Evolutionary conservation across 2,797 vertebrate genomes (phyloP), one percentile per base, ranked within the genome.

Genomic region (Coilia nasus): DNA sequence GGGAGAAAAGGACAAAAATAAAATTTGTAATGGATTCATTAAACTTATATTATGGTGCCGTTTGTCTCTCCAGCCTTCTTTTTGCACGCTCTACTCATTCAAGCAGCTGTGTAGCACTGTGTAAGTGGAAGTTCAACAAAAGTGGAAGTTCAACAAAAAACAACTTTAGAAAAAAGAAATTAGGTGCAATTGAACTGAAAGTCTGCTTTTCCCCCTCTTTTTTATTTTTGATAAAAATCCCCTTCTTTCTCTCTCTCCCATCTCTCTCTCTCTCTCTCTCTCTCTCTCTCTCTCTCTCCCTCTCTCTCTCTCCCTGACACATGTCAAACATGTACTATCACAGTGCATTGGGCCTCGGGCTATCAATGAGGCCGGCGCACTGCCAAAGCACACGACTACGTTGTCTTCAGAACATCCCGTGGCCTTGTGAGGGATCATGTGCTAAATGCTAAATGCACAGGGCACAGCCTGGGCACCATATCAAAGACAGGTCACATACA

Each of bases 161-260:
- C 62, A 28, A 19, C 5, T 75, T 15, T 75, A 31, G 67, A 28
- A 41, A 67, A 15, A 67, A 67, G 2, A 3, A 28, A 67, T 67
- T 4, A 41, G 28, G 14, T 75, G 67, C 14, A 41, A 12, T 67
- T 80, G 56, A 56, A 60, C 11, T 6, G 7, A n/a, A 35, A 46
- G n/a, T 9, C 41, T n/a, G 57, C 59, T 75, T 9, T 60, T 14
- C 64, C 87, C 87, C 56, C 88, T 88, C 85, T 85, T 85, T 85
- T 82, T 83, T 25, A 81, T 2, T 85, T 62, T 83, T 82, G 84
- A 84, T 84, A 59, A 21, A 7, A 85, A 87, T 87, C 86, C 67
- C 87, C 82, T 87, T 47, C n/a, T 91, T 88, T 83, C 81, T 82
- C 41, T 17, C 46, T 25, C 91, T 89, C 25, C 91, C 89, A 23